A percentile compares a stretch with the other conserved stretches of the same genome.
phyloP scores from a whole-genome alignment of 2,113 vertebrate species.

The Propithecus coquereli region DNA sequence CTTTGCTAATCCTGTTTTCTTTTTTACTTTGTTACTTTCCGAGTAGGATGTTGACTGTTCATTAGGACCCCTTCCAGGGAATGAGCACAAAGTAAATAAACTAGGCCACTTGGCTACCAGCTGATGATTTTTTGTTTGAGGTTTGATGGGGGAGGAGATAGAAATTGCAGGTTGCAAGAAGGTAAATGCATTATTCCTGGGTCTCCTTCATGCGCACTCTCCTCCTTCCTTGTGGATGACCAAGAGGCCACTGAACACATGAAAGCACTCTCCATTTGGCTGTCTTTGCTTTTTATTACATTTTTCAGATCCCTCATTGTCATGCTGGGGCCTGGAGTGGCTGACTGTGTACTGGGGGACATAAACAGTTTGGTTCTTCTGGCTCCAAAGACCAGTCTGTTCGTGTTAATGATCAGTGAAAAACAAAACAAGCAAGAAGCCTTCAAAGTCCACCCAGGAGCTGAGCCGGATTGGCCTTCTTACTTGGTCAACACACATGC shows the following conservation, averaged over 20 bases:
- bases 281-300: background rate
- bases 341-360: background rate
- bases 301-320: background rate
- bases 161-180: background rate
- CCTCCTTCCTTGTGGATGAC: background rate
- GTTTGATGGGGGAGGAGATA: background rate
- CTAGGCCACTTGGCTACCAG: background rate
- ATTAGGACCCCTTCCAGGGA: background rate
- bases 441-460: background rate
- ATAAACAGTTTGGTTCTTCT: background rate
- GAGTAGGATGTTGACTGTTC: background rate
- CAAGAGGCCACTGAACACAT: background rate
- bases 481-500: background rate
- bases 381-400: background rate
- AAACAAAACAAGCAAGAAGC: background rate
- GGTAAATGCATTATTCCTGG: background rate
- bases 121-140: conserved; percentile 7
- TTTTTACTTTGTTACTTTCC: background rate
- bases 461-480: background rate
- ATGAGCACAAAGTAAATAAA: background rate
- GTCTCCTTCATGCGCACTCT: background rate
- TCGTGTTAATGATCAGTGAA: background rate
- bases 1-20: background rate
- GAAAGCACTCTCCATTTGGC: background rate
- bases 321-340: background rate